These are phyloP conservation scores for Pachyramphus minor DNA, from an alignment of 2,113 vertebrate genomes.

Conservation along the genomic window DNA sequence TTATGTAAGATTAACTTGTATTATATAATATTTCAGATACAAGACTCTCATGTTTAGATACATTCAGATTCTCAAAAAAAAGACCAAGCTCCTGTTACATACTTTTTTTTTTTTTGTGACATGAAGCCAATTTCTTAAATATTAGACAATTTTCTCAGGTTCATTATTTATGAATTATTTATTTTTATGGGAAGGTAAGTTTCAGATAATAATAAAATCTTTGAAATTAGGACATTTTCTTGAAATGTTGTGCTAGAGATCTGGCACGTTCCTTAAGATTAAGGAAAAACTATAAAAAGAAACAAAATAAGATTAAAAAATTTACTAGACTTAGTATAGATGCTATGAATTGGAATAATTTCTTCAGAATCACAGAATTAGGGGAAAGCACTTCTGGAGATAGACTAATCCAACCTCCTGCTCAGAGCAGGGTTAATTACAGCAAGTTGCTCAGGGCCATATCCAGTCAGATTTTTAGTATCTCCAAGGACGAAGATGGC, in stretches of 20 bases:
- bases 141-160: background rate
- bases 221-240: background rate
- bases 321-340: background rate
- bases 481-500: background rate
- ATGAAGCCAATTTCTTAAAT: background rate
- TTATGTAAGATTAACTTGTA: background rate
- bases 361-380: background rate
- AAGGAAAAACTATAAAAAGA: background rate
- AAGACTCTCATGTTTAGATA: background rate
- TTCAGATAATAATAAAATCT: background rate
- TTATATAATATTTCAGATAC: background rate
- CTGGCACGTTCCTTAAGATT: background rate
- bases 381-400: background rate
- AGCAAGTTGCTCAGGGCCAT: background rate
- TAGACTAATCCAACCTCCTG: background rate
- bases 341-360: background rate
- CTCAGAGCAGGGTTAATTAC: background rate
- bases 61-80: background rate
- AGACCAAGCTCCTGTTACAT: background rate
- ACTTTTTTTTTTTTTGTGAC: background rate
- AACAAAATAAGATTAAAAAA: background rate
- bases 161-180: background rate
- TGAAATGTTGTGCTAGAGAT: background rate
- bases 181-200: background rate
- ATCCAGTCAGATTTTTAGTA: background rate